These are phyloP conservation scores for Furnarius figulus DNA, from an alignment of 2,113 vertebrate genomes.

Conservation along the genomic window DNA sequence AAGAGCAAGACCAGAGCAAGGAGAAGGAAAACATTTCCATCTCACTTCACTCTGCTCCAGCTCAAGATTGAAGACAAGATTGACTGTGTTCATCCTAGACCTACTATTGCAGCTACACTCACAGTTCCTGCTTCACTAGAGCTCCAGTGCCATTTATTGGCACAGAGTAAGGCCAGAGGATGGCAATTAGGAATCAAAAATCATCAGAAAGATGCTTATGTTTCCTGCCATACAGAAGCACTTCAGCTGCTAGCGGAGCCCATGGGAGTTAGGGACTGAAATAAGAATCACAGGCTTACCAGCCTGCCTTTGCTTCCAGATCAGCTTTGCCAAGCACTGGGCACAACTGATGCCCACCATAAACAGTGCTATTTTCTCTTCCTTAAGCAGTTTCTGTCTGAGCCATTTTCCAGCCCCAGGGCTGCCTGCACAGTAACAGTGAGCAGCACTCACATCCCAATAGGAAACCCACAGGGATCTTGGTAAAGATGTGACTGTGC, in stretches of 20 bases:
- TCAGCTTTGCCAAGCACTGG: not conserved
- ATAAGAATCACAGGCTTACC: not conserved
- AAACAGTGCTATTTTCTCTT: not conserved
- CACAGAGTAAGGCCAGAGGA: not conserved
- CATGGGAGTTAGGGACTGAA: not conserved
- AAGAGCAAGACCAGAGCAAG: not conserved
- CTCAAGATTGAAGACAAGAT: not conserved
- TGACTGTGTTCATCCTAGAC: not conserved
- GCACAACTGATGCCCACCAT: not conserved
- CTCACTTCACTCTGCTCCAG: not conserved
- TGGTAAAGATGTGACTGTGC: not conserved
- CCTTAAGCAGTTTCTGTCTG: not conserved
- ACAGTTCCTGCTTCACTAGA: not conserved
- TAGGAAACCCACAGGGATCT: rapidly evolving
- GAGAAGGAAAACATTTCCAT: not conserved
- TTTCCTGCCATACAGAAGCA: not conserved
- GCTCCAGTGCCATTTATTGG: not conserved
- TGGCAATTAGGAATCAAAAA: not conserved
- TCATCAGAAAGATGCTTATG: not conserved
- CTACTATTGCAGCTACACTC: not conserved
- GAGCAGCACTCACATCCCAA: not conserved
- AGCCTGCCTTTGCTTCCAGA: not conserved
- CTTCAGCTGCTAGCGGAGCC: not conserved
- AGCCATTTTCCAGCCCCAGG: not conserved
- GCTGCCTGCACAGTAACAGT: not conserved